Evolutionary conservation across 92 coral and sea anemone species (phyloP), one percentile per base, ranked within the genome.

Genomic region (Paramuricea clavata): DNA sequence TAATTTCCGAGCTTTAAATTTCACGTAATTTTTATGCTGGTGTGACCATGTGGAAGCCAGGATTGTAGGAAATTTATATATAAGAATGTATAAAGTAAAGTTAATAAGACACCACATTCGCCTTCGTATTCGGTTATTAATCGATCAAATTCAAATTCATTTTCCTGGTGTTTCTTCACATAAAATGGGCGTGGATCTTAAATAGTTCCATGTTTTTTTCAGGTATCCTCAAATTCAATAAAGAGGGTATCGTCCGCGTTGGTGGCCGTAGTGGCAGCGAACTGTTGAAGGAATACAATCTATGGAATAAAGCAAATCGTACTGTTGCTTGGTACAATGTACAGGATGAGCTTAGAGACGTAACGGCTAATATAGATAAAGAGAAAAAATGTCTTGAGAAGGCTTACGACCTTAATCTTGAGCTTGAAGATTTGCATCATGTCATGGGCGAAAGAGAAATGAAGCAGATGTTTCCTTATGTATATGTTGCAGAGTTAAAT

Each of bases 211-310:
- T 65, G 19, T 65, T 26, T 26, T n/a, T 65, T 12, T 54, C 62
- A 65, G 72, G 72, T 1, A 93, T 95, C 47, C 90, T 91, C 61
- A 77, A 78, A 19, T 95, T 95, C 62, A 90, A 89, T 8, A 74
- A 69, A n/a, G 85, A 87, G 11, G 98, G 97, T 21, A 74, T 95
- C 28, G 90, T 95, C 27, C 91, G 98, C 6, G 97, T 95, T 74
- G 98, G 98, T 17, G 95, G 97, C 13, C 85, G 94, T 47, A 93
- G 98, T 76, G 76, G 84, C 81, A 93, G 96, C 21, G 97, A 93
- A 56, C 49, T 31, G 11, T 88, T 95, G 6, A 85, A 93, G 84
- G 78, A 76, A 42, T 85, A 81, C 44, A 95, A 93, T 69, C 76
- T 93, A 12, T 67, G 83, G 71, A 6, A 59, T n/a, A 78, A 33